Conservation (phyloP, 2,888 invertebrate species). For the Hyposoter dolosus region DNA sequence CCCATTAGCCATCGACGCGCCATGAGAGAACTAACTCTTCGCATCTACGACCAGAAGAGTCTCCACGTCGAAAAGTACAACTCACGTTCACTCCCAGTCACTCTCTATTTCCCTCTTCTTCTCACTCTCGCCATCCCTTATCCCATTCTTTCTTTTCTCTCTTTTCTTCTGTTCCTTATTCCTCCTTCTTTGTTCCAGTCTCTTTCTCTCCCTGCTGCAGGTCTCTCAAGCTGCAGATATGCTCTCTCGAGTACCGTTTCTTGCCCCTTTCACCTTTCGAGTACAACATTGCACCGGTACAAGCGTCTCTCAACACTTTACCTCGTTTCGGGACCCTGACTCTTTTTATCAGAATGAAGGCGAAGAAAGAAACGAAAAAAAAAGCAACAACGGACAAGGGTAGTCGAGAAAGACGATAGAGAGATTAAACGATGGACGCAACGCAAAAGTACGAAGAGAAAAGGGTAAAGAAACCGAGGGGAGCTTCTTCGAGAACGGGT, state of each 20-base stretch:
- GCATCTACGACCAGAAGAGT: constrained; percentile 42
- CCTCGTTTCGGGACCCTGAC: constrained; percentile 62
- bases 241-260: constrained; percentile 52
- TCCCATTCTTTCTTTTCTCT: constrained; percentile 58
- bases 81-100: constrained; percentile 49
- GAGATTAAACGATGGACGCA: constrained; percentile 10
- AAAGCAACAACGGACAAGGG: not conserved
- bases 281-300: constrained; percentile 46
- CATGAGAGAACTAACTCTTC: constrained; percentile 66
- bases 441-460: constrained; percentile 4
- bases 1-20: constrained; percentile 68
- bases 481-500: constrained; percentile 44
- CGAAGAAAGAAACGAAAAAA: constrained; percentile 24
- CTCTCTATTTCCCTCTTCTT: not conserved
- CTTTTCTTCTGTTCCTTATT: not conserved
- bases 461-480: constrained; percentile 35
- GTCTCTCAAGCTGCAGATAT: constrained; percentile 41
- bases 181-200: not conserved
- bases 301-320: constrained; percentile 59
- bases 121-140: constrained; percentile 1
- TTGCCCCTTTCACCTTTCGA: constrained; percentile 57
- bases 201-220: constrained; percentile 3
- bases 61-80: constrained; percentile 66
- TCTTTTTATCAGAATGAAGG: constrained; percentile 38
- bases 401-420: constrained; percentile 6